These are phyloP conservation scores for Dendrolimus punctatus DNA, from an alignment of 1,140 invertebrate genomes.

Conservation along the genomic window DNA sequence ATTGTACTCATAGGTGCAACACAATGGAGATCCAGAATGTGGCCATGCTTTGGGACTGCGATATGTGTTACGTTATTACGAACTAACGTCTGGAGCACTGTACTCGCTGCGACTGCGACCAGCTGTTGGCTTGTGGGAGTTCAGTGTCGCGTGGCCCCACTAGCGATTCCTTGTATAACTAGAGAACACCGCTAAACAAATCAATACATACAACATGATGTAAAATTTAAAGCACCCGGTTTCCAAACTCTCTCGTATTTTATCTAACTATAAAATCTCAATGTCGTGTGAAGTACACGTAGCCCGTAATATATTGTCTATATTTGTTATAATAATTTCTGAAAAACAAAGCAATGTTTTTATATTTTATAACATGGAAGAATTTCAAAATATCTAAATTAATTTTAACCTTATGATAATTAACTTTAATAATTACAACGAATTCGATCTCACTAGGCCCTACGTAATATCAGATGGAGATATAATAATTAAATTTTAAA, in stretches of 20 bases:
- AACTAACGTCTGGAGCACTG: too few relatives aligned
- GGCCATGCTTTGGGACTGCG: too few relatives aligned
- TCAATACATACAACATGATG: conserved; percentile 64
- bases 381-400: conserved; percentile 61
- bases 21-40: too few relatives aligned
- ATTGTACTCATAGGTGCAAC: too few relatives aligned
- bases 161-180: conserved; percentile 34
- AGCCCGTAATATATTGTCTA: conserved; percentile 63
- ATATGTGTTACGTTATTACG: too few relatives aligned
- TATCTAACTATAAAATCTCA: conserved; percentile 61
- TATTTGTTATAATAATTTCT: conserved; percentile 36
- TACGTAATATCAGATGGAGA: conserved; percentile 63
- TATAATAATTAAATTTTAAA: conserved; percentile 47
- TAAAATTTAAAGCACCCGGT: conserved; percentile 70
- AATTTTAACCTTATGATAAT: conserved; percentile 44
- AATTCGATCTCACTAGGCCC: conserved; percentile 64
- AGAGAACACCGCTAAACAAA: conserved; percentile 61
- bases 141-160: conserved; percentile 1
- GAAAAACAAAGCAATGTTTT: conserved; percentile 52
- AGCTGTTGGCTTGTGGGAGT: too few relatives aligned
- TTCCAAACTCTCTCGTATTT: conserved; percentile 66
- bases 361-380: conserved; percentile 50
- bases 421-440: conserved; percentile 58
- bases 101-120: too few relatives aligned
- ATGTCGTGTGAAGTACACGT: conserved; percentile 52